Evolutionary conservation across 2,113 vertebrate genomes (phyloP), one percentile per base, ranked within the genome.

Genomic region (Myanophis thanlyinensis): DNA sequence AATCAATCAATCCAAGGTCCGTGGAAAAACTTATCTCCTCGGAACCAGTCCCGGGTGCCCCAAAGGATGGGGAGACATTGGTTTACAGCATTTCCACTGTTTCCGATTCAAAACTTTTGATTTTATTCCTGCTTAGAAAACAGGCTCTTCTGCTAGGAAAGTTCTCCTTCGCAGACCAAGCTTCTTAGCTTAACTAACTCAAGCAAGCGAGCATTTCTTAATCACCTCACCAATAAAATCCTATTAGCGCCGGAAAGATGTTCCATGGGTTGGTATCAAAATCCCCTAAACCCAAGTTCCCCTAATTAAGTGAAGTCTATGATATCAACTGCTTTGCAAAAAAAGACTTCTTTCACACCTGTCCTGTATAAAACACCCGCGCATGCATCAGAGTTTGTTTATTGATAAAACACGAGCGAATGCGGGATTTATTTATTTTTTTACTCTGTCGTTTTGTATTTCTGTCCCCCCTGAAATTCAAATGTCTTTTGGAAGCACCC

Each of bases 1-100:
- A n/a, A n/a, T n/a, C n/a, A n/a, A n/a, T n/a, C n/a, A n/a, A n/a
- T 23, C 22, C 22, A 54, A 0, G 0, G 20, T 54, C 22, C 0
- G 6, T 54, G 4, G 6, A 54, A 54, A 54, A 54, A 20, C 22
- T 3, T 2, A 20, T 54, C 22, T 0, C 53, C 22, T 54, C 22
- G 1, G 53, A 54, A 54, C 53, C 1, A 5, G 22, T 22, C 22
- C 2, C 53, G 2, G 22, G 22, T 54, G 22, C 53, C 22, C 53
- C 22, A 54, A 23, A 54, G 22, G 22, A 54, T 54, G 53, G 54
- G 2, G 23, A 1, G 49, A 1, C 3, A 2, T 7, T 9, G 20
- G 54, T 56, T 56, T 59, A 27, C 13, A 35, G 67, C 12, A 4
- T 67, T 35, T 40, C 15, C 18, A 3, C 18, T 40, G 15, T 80